A percentile compares a stretch with the other conserved stretches of the same genome.
These are phyloP conservation scores for Rhabdomys dilectus DNA, from an alignment of 2,113 vertebrate genomes.

Conservation along the genomic window DNA sequence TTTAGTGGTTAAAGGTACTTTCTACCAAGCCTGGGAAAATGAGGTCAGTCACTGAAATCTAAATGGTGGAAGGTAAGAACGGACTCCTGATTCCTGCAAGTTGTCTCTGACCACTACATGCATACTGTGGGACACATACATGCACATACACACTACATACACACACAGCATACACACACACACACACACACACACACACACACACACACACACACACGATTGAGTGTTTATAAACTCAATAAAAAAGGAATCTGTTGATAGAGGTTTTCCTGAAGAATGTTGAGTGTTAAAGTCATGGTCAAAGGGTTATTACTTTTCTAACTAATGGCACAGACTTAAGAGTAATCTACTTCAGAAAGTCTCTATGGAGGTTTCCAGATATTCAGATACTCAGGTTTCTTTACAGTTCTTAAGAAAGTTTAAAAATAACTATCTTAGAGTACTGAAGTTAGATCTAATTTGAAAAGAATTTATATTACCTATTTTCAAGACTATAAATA, in stretches of 20 bases:
- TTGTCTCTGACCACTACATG: background rate
- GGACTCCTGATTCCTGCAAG: background rate
- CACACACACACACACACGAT: background rate
- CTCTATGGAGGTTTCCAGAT: background rate
- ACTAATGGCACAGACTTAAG: background rate
- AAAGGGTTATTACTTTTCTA: background rate
- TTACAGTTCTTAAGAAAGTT: background rate
- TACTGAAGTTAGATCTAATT: background rate
- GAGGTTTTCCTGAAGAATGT: conserved; percentile 10
- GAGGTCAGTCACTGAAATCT: background rate
- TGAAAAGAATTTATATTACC: background rate
- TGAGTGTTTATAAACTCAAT: background rate
- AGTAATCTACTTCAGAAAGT: background rate
- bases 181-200: background rate
- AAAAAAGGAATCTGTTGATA: background rate
- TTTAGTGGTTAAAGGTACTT: background rate
- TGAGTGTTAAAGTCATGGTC: background rate
- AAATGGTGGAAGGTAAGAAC: background rate
- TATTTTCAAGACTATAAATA: background rate
- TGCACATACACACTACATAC: background rate
- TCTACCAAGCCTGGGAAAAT: background rate
- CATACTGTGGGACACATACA: background rate
- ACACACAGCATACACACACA: background rate
- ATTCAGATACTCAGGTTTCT: background rate
- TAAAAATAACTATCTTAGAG: background rate